Evolutionary conservation across 1,140 invertebrate species (phyloP).

Genomic region (Neomicropteryx cornuta): DNA sequence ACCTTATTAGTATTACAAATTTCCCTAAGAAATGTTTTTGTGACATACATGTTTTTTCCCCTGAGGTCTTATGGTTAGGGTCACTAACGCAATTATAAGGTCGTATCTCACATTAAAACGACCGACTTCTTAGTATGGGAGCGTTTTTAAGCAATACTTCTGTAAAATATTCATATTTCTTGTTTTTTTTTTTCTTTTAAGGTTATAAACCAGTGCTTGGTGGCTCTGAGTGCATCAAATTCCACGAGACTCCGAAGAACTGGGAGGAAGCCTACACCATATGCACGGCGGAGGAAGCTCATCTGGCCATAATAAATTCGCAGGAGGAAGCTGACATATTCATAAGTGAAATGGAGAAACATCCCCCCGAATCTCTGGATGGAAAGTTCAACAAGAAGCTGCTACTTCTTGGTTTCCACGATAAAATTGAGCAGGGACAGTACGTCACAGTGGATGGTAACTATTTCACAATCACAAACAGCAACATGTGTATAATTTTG

Average conservation of each 20-base stretch:
- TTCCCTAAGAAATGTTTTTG: too few species aligned
- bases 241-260: constrained; percentile 23
- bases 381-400: constrained; percentile 4
- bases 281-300: constrained; percentile 27
- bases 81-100: too few species aligned
- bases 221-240: constrained; percentile 35
- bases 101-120: too few species aligned
- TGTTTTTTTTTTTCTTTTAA: too few species aligned
- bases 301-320: constrained; percentile 29
- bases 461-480: too few species aligned
- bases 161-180: too few species aligned
- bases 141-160: too few species aligned
- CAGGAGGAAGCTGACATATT: constrained; percentile 23
- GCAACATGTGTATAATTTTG: constrained; percentile 10
- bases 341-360: constrained; percentile 1
- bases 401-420: constrained; percentile 9
- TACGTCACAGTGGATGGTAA: constrained; percentile 12
- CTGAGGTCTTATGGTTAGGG: too few species aligned
- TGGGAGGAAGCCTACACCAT: constrained; percentile 27
- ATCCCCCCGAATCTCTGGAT: background rate
- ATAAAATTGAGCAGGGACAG: constrained; percentile 6
- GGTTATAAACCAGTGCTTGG: too few species aligned
- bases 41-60: too few species aligned
- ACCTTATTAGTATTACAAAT: too few species aligned
- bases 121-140: too few species aligned